Evolutionary conservation across 2,797 vertebrate species (phyloP).

Genomic region (Bovichtus variegatus): DNA sequence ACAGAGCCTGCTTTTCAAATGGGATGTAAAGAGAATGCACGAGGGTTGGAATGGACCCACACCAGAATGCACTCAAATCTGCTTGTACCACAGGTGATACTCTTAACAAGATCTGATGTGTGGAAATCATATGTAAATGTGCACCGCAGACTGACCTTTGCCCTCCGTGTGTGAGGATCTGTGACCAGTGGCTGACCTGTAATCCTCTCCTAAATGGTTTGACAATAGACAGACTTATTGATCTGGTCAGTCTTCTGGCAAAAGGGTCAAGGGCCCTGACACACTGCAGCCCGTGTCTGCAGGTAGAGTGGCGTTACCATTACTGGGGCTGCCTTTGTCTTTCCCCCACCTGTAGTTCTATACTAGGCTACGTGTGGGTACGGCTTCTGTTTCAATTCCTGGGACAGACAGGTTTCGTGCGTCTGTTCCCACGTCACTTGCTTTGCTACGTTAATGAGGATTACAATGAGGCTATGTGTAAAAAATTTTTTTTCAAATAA

Average conservation of each 20-base stretch:
- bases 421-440: conserved; percentile 46
- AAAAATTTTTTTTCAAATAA: conserved; percentile 67
- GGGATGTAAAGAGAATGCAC: conserved; percentile 1
- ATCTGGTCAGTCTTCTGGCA: conserved; percentile 72
- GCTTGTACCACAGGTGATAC: conserved; percentile 64
- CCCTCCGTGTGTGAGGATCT: conserved; percentile 69
- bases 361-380: conserved; percentile 12
- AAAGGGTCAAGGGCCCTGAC: conserved; percentile 70
- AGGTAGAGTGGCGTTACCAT: conserved; percentile 52
- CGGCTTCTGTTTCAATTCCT: conserved; percentile 39
- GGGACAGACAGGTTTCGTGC: conserved; percentile 22
- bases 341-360: conserved; percentile 45
- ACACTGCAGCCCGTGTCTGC: conserved; percentile 36
- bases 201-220: conserved; percentile 82
- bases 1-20: conserved; percentile 49
- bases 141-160: conserved; percentile 73
- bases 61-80: conserved; percentile 5
- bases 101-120: conserved; percentile 50
- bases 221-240: conserved; percentile 84
- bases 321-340: conserved; percentile 21
- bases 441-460: conserved; percentile 54
- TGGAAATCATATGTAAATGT: conserved; percentile 77
- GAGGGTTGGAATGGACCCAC: background rate
- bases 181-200: conserved; percentile 82
- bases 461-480: conserved; percentile 76